These are phyloP conservation scores for Panorpa germanica DNA, from an alignment of 2,888 invertebrate genomes.

Conservation along the genomic window DNA sequence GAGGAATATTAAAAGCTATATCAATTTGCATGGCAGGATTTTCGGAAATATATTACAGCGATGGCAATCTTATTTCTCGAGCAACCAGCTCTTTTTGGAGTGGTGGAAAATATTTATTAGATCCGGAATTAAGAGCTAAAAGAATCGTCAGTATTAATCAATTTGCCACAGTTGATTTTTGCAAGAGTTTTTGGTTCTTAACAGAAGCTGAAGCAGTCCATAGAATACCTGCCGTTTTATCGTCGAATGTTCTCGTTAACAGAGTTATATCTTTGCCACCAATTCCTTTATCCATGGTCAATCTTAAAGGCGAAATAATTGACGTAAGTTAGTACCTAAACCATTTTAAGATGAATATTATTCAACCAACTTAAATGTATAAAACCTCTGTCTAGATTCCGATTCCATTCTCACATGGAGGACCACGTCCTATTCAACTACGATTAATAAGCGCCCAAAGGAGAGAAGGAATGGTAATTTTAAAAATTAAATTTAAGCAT, in stretches of 20 bases:
- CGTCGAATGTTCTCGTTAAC: slow-evolving; percentile 69
- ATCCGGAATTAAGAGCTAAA: slow-evolving; percentile 76
- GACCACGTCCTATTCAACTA: slow-evolving; percentile 60
- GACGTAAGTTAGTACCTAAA: too few relatives aligned
- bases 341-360: too few relatives aligned
- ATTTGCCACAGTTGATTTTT: slow-evolving; percentile 83
- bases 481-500: too few relatives aligned
- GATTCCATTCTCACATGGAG: slow-evolving; percentile 71
- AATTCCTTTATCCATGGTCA: slow-evolving; percentile 42
- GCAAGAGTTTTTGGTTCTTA: slow-evolving; percentile 66
- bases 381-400: slow-evolving; percentile 47
- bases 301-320: slow-evolving; percentile 31
- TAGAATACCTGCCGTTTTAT: slow-evolving; percentile 62
- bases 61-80: slow-evolving; percentile 37
- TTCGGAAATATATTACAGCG: slow-evolving; percentile 76
- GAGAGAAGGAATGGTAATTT: slow-evolving; percentile 59
- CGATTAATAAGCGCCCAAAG: slow-evolving; percentile 67
- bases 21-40: slow-evolving; percentile 83
- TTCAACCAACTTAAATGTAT: slow-evolving; percentile 29
- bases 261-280: slow-evolving; percentile 69
- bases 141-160: slow-evolving; percentile 83
- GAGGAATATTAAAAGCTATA: slow-evolving; percentile 63
- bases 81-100: slow-evolving; percentile 52
- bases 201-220: slow-evolving; percentile 61
- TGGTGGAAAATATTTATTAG: slow-evolving; percentile 60